Conservation (phyloP, 2,113 vertebrate genomes). For the Gopherus evgoodei region DNA sequence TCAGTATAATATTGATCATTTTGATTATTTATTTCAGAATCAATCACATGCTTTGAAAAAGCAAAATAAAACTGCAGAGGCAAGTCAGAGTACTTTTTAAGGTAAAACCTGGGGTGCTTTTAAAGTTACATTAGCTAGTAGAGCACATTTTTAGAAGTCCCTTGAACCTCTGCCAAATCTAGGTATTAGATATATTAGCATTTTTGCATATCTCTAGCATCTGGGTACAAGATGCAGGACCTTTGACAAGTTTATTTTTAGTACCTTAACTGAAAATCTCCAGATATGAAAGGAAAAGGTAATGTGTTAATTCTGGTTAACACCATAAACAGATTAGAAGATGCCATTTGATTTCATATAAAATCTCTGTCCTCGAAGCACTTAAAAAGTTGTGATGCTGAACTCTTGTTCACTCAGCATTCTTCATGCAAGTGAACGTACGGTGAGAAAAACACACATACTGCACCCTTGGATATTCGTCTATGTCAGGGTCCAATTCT, state of each 20-base stretch:
- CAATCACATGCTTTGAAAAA: neutral
- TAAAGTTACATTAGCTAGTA: neutral
- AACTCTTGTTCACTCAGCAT: neutral
- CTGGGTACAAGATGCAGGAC: neutral
- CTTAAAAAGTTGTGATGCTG: conserved; percentile 8
- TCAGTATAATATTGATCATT: neutral
- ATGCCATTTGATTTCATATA: neutral
- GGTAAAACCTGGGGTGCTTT: neutral
- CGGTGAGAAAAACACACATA: neutral
- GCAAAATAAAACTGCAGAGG: neutral
- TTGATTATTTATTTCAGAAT: neutral
- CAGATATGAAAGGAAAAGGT: neutral
- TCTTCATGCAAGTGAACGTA: conserved; percentile 19
- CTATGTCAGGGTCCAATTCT: neutral
- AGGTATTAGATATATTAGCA: neutral
- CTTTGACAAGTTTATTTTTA: neutral
- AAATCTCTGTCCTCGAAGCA: neutral
- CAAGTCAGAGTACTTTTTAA: neutral
- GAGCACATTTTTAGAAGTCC: neutral
- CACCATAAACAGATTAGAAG: neutral
- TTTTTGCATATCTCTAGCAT: neutral
- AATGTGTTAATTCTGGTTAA: neutral
- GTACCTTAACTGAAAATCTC: neutral
- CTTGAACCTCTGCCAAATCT: neutral
- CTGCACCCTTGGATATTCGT: neutral